Conservation (phyloP, 2,888 invertebrate genomes). For the Pyrrhia umbra region DNA sequence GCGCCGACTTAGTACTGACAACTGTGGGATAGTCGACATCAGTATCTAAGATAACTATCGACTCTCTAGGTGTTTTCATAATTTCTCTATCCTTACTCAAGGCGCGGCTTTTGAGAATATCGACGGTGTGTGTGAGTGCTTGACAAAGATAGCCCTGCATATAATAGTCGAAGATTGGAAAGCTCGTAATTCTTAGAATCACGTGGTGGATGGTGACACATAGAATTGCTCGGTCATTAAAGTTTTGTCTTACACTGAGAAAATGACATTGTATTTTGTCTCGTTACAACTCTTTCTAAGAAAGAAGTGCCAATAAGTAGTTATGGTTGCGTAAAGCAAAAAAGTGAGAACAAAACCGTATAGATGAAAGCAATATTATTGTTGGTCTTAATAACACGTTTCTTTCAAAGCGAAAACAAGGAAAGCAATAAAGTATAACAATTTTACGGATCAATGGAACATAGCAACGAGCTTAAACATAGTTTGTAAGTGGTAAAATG, state of each 20-base stretch:
- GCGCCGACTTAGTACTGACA: slow-evolving; percentile 81
- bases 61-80: slow-evolving; percentile 82
- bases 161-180: slow-evolving; percentile 42
- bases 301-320: slow-evolving; percentile 13
- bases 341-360: slow-evolving; percentile 38
- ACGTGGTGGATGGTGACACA: slow-evolving; percentile 9
- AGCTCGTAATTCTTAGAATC: slow-evolving; percentile 37
- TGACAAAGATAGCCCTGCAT: slow-evolving; percentile 48
- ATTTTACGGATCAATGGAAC: slow-evolving; percentile 73
- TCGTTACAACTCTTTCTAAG: slow-evolving; percentile 18
- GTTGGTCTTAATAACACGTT: slow-evolving; percentile 62
- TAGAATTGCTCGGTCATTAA: slow-evolving; percentile 9
- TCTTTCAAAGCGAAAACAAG: slow-evolving; percentile 61
- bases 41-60: slow-evolving; percentile 80
- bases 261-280: not conserved
- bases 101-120: slow-evolving; percentile 65
- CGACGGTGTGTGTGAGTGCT: slow-evolving; percentile 37
- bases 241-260: slow-evolving; percentile 10
- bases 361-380: slow-evolving; percentile 46
- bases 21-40: slow-evolving; percentile 86
- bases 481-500: slow-evolving; percentile 73
- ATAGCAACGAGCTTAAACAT: slow-evolving; percentile 71
- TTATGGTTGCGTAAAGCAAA: slow-evolving; percentile 17
- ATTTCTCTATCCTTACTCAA: slow-evolving; percentile 81
- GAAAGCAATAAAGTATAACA: slow-evolving; percentile 68